These are phyloP conservation scores for Hippocampus kuda DNA, from an alignment of 2,797 vertebrate species.

Conservation along the genomic window DNA sequence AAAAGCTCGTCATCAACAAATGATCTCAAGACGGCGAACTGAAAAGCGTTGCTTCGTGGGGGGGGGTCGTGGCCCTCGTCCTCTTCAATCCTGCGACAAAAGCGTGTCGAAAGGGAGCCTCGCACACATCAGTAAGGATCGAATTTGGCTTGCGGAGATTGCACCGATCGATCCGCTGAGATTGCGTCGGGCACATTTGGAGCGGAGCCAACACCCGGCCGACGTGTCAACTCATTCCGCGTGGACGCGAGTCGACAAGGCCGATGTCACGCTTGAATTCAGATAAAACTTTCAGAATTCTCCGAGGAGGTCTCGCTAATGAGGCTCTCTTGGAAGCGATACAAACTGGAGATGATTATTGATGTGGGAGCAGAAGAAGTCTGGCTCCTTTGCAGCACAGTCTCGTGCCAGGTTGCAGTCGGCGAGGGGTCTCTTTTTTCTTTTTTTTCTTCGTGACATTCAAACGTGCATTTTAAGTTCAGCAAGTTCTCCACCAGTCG, in stretches of 20 bases:
- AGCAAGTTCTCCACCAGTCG: not conserved
- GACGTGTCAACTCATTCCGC: slow-evolving; percentile 32
- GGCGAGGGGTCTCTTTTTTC: slow-evolving; percentile 10
- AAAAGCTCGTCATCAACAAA: not conserved
- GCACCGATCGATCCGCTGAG: slow-evolving; percentile 51
- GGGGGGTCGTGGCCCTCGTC: slow-evolving; percentile 12
- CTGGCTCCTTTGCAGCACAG: slow-evolving; percentile 34
- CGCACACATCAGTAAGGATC: slow-evolving; percentile 32
- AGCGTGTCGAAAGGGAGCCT: slow-evolving; percentile 38
- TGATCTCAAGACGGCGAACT: slow-evolving; percentile 12
- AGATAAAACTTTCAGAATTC: slow-evolving; percentile 15
- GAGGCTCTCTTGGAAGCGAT: slow-evolving; percentile 48
- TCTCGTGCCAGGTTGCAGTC: slow-evolving; percentile 25
- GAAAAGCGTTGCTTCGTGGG: not conserved
- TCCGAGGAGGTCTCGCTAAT: slow-evolving; percentile 41
- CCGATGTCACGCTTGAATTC: slow-evolving; percentile 1
- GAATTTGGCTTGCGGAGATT: slow-evolving; percentile 39
- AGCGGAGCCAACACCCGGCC: slow-evolving; percentile 1
- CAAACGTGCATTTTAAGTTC: slow-evolving; percentile 32
- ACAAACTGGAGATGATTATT: slow-evolving; percentile 58
- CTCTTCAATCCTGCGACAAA: not conserved
- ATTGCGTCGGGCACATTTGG: slow-evolving; percentile 27
- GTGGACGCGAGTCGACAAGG: not conserved
- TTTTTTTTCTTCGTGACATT: slow-evolving; percentile 26
- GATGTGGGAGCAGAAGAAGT: slow-evolving; percentile 38